These are phyloP conservation scores for Hylaeus anthracinus DNA, from an alignment of 1,140 invertebrate species.

Conservation along the genomic window DNA sequence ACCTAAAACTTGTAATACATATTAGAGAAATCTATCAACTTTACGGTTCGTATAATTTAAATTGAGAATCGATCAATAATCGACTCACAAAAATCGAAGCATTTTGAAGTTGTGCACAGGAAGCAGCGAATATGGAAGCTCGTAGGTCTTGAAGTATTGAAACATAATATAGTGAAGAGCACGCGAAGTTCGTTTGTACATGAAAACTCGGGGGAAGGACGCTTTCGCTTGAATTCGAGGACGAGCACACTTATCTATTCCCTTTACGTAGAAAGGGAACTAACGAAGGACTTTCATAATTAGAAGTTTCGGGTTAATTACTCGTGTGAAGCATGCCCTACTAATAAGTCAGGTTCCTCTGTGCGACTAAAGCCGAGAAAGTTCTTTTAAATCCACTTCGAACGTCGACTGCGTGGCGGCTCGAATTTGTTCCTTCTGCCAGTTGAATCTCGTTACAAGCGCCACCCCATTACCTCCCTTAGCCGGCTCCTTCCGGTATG, in stretches of 20 bases:
- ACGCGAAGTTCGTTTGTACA: neutral
- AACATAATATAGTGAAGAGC: neutral
- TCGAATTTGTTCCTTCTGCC: constrained; percentile 53
- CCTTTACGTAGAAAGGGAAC: constrained; percentile 35
- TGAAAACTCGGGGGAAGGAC: neutral
- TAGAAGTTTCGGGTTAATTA: constrained; percentile 67
- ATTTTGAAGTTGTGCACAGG: too few relatives aligned
- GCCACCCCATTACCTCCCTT: constrained; percentile 21
- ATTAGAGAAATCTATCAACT: too few relatives aligned
- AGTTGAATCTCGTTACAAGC: constrained; percentile 61
- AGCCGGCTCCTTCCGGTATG: constrained; percentile 18
- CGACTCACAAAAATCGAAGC: too few relatives aligned
- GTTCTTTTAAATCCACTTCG: constrained; percentile 40
- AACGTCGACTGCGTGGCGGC: constrained; percentile 26
- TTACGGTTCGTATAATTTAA: too few relatives aligned
- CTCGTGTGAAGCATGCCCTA: constrained; percentile 42
- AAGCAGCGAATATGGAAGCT: neutral
- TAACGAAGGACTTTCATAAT: constrained; percentile 66
- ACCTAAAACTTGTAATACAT: too few relatives aligned
- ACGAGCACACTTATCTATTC: constrained; percentile 46
- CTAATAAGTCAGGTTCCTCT: constrained; percentile 59
- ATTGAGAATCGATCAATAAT: too few relatives aligned
- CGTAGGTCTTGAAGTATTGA: neutral
- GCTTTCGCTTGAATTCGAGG: constrained; percentile 34
- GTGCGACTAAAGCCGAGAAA: constrained; percentile 8